Percentiles rank a stretch among this genome's conserved stretches.
These are phyloP conservation scores for Micrastur ruficollis DNA, from an alignment of 2,797 vertebrate genomes.

Conservation along the genomic window DNA sequence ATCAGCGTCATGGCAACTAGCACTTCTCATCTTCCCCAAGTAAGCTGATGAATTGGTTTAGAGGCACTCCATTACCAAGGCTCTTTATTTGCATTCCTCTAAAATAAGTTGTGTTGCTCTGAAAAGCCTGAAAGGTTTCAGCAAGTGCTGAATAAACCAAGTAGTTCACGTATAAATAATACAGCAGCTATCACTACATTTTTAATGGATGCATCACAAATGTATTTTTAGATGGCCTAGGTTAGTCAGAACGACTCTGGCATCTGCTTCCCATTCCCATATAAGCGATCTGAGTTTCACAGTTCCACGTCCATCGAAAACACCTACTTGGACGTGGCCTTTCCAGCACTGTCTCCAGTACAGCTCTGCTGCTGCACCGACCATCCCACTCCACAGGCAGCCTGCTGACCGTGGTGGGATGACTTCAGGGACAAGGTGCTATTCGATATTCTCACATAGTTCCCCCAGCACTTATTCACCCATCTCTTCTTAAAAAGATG, in stretches of 20 bases:
- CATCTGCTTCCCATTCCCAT: background rate
- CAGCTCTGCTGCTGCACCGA: background rate
- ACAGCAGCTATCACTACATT: conserved; percentile 36
- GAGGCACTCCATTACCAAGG: background rate
- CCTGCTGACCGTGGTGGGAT: background rate
- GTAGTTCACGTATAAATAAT: conserved; percentile 64
- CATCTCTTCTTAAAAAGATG: background rate
- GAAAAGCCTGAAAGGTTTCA: conserved; percentile 2
- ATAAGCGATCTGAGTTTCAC: background rate
- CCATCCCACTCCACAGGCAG: background rate
- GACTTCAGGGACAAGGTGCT: background rate
- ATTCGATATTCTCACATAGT: fast-evolving
- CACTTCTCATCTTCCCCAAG: background rate
- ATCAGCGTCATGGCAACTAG: conserved; percentile 55
- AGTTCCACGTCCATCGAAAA: background rate
- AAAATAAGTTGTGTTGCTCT: conserved; percentile 3
- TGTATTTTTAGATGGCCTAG: conserved; percentile 23
- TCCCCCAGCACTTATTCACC: background rate
- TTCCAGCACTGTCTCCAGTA: background rate
- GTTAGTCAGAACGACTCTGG: background rate
- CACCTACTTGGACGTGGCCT: background rate
- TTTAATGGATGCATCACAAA: conserved; percentile 30
- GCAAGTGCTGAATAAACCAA: conserved; percentile 24
- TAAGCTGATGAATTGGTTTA: background rate
- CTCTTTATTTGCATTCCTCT: background rate